A percentile compares a stretch with the other conserved stretches of the same genome.
These are phyloP conservation scores for Cryptotis parvus DNA, from an alignment of 2,113 vertebrate species.

Conservation along the genomic window DNA sequence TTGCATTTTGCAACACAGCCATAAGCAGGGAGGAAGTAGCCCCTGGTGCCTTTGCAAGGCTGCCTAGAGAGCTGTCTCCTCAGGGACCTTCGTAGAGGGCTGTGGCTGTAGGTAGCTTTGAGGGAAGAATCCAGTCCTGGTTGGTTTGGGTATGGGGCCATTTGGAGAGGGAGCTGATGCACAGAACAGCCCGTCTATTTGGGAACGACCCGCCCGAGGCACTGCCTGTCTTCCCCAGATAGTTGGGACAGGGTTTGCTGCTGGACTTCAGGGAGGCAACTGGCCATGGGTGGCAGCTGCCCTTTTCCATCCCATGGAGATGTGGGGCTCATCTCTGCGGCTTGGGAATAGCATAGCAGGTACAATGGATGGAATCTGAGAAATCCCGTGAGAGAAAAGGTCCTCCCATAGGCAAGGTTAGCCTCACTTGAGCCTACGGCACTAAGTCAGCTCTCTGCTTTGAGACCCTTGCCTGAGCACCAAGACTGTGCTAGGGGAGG, in stretches of 20 bases:
- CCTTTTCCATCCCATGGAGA: slow-evolving; percentile 65
- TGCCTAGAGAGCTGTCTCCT: neutral
- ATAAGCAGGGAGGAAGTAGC: neutral
- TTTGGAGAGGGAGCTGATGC: neutral
- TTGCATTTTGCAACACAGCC: too few relatives aligned
- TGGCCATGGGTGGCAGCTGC: slow-evolving; percentile 51
- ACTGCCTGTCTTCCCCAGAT: slow-evolving; percentile 59
- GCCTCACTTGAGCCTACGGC: slow-evolving; percentile 1
- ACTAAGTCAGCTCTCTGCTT: slow-evolving; percentile 26
- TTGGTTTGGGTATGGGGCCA: slow-evolving; percentile 68
- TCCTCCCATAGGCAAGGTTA: slow-evolving; percentile 27
- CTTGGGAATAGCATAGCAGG: slow-evolving; percentile 14
- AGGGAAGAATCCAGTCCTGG: slow-evolving; percentile 58
- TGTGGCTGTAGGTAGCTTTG: slow-evolving; percentile 51
- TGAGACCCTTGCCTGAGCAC: slow-evolving; percentile 67
- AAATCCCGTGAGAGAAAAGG: neutral
- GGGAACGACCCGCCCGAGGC: slow-evolving; percentile 68
- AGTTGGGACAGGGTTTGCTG: slow-evolving; percentile 47
- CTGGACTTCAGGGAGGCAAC: slow-evolving; percentile 51
- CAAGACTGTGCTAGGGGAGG: slow-evolving; percentile 50
- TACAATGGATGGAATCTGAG: slow-evolving; percentile 39
- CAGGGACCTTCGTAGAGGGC: slow-evolving; percentile 49
- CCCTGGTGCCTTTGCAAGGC: neutral
- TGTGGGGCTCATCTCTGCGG: slow-evolving; percentile 19
- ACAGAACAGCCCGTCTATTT: slow-evolving; percentile 67